A percentile compares a stretch with the other conserved stretches of the same genome.
phyloP scores from a whole-genome alignment of 1,140 invertebrate genomes.

The Popillia japonica region DNA sequence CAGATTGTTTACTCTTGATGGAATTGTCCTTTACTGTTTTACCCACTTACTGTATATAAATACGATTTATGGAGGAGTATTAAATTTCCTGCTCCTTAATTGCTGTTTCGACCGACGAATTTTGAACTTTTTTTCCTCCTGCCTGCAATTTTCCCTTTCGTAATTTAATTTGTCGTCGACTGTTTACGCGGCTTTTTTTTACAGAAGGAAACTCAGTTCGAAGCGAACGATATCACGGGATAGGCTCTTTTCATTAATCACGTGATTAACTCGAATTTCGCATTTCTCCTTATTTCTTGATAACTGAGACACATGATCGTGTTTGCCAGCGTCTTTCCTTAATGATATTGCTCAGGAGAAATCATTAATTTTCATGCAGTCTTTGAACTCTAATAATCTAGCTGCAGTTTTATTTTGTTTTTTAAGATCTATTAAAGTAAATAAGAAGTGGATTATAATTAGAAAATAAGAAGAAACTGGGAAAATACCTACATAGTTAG shows the following conservation, averaged over 20 bases:
- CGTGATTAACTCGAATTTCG: conserved; percentile 34
- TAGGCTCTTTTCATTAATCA: conserved; percentile 34
- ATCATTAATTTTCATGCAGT: conserved; percentile 23
- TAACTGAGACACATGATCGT: conserved; percentile 33
- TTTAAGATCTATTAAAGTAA: too few relatives aligned
- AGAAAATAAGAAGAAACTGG: too few relatives aligned
- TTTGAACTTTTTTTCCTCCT: conserved; percentile 11
- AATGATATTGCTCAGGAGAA: neutral
- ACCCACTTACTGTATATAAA: neutral
- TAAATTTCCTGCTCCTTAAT: conserved; percentile 30
- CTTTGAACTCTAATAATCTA: neutral
- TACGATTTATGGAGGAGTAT: neutral
- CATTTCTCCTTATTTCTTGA: conserved; percentile 19
- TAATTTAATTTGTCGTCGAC: conserved; percentile 30
- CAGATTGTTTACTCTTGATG: neutral
- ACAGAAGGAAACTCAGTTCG: neutral
- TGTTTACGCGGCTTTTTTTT: conserved; percentile 13
- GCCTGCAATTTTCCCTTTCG: conserved; percentile 5
- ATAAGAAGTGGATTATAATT: too few relatives aligned
- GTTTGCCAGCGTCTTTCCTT: neutral
- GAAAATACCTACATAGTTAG: too few relatives aligned
- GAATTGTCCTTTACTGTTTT: too few relatives aligned
- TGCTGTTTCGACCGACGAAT: neutral
- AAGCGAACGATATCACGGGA: neutral
- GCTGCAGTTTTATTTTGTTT: too few relatives aligned